Conservation (phyloP, 2,797 vertebrate species). For the Muscicapa comitata region DNA sequence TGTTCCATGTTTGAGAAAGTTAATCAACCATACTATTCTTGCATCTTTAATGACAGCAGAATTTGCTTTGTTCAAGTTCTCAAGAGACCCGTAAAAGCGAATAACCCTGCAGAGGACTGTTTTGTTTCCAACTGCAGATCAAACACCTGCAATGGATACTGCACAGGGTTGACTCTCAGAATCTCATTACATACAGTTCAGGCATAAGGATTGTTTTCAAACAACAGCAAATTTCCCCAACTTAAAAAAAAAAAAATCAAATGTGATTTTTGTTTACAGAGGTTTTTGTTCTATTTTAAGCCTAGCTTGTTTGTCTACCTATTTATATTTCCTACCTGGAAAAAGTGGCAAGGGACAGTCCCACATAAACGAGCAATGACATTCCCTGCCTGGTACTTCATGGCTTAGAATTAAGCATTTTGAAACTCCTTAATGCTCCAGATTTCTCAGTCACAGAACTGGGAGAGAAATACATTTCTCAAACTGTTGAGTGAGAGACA, state of each 20-base stretch:
- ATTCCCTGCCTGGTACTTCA: neutral
- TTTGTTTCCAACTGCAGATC: neutral
- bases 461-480: neutral
- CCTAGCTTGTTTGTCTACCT: neutral
- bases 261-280: neutral
- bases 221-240: neutral
- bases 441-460: neutral
- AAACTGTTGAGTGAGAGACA: neutral
- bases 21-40: neutral
- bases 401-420: neutral
- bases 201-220: neutral
- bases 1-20: neutral
- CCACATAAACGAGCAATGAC: neutral
- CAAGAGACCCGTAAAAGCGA: neutral
- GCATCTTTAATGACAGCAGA: neutral
- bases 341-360: neutral
- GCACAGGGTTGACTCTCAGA: neutral
- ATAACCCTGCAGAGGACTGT: neutral
- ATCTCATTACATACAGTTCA: neutral
- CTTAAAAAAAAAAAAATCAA: neutral
- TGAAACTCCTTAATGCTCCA: neutral
- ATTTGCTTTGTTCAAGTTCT: neutral
- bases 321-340: neutral
- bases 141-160: neutral
- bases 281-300: neutral